phyloP scores from a whole-genome alignment of 2,888 invertebrate genomes.

The Cordylochernes scorpioides region DNA sequence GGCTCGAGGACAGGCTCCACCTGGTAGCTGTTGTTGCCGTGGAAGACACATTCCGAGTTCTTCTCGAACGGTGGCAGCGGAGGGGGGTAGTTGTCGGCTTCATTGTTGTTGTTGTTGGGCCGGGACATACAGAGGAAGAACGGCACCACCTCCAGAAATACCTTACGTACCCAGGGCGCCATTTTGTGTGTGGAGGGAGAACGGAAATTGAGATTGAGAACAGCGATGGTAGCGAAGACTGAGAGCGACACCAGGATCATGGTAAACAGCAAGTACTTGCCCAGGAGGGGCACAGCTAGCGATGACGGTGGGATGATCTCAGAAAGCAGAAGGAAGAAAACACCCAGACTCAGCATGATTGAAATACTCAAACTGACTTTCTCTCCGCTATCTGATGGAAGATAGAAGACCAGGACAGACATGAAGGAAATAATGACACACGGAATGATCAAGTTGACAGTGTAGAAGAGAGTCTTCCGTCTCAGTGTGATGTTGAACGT shows the following conservation, averaged over 20 bases:
- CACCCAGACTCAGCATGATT: conserved; percentile 88
- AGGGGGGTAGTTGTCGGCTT: no score
- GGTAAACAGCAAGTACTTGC: conserved; percentile 86
- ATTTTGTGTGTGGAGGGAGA: conserved; percentile 58
- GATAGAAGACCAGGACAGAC: conserved; percentile 78
- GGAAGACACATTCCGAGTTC: conserved; percentile 7
- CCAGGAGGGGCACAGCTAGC: conserved; percentile 65
- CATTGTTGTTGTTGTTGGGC: conserved; percentile 27
- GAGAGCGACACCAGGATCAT: conserved; percentile 84
- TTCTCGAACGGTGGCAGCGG: no score
- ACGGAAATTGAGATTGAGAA: conserved; percentile 74
- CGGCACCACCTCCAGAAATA: conserved; percentile 74
- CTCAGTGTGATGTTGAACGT: conserved; percentile 94
- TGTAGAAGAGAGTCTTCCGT: conserved; percentile 87
- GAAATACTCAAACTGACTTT: conserved; percentile 96
- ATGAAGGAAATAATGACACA: conserved; percentile 86
- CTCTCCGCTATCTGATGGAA: conserved; percentile 91
- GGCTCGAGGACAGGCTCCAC: conserved; percentile 1
- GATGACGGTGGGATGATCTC: conserved; percentile 98
- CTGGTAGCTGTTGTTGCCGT: conserved; percentile 1
- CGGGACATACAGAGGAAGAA: conserved; percentile 64
- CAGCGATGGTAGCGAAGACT: conserved; percentile 69
- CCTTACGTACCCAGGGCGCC: conserved; percentile 59
- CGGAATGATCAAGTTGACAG: conserved; percentile 79
- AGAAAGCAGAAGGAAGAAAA: conserved; percentile 90